phyloP scores from a whole-genome alignment of 1,140 invertebrate species.

The Brachionus manjavacas region DNA sequence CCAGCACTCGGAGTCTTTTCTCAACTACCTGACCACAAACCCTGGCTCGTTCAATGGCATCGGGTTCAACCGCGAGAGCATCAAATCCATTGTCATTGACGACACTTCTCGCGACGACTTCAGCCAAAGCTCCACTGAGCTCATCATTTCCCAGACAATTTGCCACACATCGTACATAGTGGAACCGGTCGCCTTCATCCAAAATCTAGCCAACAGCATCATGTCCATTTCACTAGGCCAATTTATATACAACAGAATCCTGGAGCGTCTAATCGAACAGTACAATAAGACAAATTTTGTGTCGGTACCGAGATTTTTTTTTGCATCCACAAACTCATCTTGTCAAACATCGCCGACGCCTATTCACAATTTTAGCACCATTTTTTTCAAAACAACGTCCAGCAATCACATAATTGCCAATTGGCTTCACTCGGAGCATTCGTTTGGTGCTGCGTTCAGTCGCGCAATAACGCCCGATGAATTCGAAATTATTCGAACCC shows the following conservation, averaged over 20 bases:
- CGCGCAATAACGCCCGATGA: neutral
- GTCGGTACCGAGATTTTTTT: neutral
- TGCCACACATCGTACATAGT: constrained; percentile 19
- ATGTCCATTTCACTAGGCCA: constrained; percentile 24
- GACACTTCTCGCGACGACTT: neutral
- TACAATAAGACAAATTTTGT: neutral
- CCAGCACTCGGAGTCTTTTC: neutral
- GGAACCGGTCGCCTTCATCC: constrained; percentile 31
- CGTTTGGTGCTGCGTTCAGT: neutral
- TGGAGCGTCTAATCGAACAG: neutral
- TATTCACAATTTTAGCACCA: neutral
- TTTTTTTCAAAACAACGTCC: neutral
- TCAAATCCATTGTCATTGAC: neutral
- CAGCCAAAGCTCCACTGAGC: constrained; percentile 5
- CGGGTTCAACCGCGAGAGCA: neutral
- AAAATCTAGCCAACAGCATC: constrained; percentile 33
- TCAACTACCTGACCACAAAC: neutral
- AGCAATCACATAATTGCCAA: neutral
- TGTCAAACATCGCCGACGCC: neutral
- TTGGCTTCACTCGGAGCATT: neutral
- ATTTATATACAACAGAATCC: constrained; percentile 35
- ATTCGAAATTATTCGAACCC: neutral
- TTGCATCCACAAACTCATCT: neutral
- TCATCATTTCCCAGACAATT: neutral
- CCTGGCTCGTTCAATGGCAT: neutral